phyloP scores from a whole-genome alignment of 2,797 vertebrate genomes.

The Periophthalmus magnuspinnatus region DNA sequence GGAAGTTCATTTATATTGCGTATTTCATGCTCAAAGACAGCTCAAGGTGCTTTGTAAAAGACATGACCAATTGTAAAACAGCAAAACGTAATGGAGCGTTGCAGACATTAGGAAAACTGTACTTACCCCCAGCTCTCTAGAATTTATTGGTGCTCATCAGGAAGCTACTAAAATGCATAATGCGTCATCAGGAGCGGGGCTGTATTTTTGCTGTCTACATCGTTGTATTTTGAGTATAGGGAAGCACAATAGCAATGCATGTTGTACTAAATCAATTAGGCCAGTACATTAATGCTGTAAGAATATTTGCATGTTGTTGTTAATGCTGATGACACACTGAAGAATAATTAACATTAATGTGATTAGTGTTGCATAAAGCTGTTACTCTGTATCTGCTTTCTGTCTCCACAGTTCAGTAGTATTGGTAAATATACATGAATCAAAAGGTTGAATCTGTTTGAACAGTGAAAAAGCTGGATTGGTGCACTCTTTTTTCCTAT shows the following conservation, averaged over 20 bases:
- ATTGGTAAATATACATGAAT: no score
- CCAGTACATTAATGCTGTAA: not conserved
- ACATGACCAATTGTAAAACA: conserved; percentile 8
- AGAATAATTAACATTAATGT: no score
- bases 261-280: not conserved
- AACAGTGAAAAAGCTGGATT: no score
- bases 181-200: not conserved
- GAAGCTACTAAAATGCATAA: not conserved
- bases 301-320: not conserved
- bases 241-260: not conserved
- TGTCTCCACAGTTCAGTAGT: no score
- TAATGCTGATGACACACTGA: no score
- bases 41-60: conserved; percentile 7
- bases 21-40: conserved; percentile 5
- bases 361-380: no score
- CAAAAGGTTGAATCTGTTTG: no score
- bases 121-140: not conserved
- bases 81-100: conserved; percentile 10
- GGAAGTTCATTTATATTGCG: conserved; percentile 3
- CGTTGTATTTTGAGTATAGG: not conserved
- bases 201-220: not conserved
- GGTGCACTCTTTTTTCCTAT: no score
- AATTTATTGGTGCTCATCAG: conserved; percentile 6
- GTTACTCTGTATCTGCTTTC: no score
- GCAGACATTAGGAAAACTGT: conserved; percentile 1